Conservation (phyloP, 2,113 vertebrate genomes). For the Montifringilla adamsi region DNA sequence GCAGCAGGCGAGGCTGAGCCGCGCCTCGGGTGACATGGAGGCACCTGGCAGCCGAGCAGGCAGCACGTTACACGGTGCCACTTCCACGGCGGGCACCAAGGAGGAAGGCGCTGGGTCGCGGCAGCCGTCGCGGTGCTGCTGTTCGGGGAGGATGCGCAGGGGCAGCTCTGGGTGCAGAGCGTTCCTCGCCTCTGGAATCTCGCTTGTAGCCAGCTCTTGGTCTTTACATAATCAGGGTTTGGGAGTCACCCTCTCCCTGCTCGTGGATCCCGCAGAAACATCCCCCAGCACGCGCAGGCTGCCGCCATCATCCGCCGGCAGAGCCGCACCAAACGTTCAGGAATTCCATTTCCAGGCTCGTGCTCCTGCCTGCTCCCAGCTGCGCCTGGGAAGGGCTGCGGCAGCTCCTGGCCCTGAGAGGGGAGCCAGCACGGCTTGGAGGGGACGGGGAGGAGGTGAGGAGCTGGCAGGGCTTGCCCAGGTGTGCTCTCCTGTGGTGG, state of each 20-base stretch:
- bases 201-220: not conserved
- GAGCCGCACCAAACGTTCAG: not conserved
- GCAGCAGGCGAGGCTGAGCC: not conserved
- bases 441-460: not conserved
- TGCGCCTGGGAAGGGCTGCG: not conserved
- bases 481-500: not conserved
- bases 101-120: not conserved
- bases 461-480: not conserved
- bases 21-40: not conserved
- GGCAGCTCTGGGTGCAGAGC: not conserved
- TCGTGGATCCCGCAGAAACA: not conserved
- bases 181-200: not conserved
- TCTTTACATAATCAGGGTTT: not conserved
- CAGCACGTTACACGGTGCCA: not conserved
- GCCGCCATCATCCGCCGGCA: conserved; percentile 38
- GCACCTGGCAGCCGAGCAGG: not conserved
- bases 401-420: not conserved
- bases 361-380: conserved; percentile 1
- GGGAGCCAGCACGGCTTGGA: rapidly evolving
- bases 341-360: conserved; percentile 5
- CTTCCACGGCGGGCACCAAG: not conserved
- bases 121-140: rapidly evolving
- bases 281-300: not conserved
- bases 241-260: not conserved
- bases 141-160: not conserved